Evolutionary conservation across 2,888 invertebrate genomes (phyloP), one percentile per base, ranked within the genome.

Genomic region (Dastarcus helophoroides): DNA sequence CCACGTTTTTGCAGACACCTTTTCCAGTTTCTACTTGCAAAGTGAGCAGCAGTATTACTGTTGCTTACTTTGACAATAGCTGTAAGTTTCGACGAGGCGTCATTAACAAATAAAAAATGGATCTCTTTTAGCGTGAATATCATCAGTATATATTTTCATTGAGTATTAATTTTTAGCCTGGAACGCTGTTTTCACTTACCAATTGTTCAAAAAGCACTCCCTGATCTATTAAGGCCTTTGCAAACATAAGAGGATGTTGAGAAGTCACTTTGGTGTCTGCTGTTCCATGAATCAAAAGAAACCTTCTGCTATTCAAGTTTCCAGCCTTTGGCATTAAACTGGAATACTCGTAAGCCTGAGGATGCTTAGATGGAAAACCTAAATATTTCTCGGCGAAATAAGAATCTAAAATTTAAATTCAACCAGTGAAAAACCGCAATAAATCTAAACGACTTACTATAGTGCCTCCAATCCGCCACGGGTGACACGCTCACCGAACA

Each of bases 301-400:
- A 73, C 39, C 71, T 64, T 32, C 79, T 69, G 2, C 70, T 64
- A 29, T 72, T 71, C 39, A 93, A 73, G 57, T 83, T 83, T 27
- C 76, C 76, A 2, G 85, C 85, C 54, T 79, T 73, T 50, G 78
- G 71, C 43, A 84, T 79, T 43, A 89, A 69, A 52, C 89, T 88
- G 15, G 80, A 73, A 36, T 76, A 79, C 47, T 79, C 77, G 48
- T 83, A 75, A n/a, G 76, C 74, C 13, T 70, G 60, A 44, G 72
- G 63, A 57, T 81, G 76, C 46, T 79, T 78, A 2, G 71, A 68
- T 21, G 71, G 71, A 31, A 68, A 65, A 1, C 89, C 88, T 69
- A 88, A 76, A 62, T 86, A 89, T 21, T 89, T 73, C 64, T 94
- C 93, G 36, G 90, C 82, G 65, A 86, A 93, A 47, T 79, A 85